Base-by-base conservation (phyloP, 2,113 vertebrate species). In the Forbesichthys agassizii region DNA sequence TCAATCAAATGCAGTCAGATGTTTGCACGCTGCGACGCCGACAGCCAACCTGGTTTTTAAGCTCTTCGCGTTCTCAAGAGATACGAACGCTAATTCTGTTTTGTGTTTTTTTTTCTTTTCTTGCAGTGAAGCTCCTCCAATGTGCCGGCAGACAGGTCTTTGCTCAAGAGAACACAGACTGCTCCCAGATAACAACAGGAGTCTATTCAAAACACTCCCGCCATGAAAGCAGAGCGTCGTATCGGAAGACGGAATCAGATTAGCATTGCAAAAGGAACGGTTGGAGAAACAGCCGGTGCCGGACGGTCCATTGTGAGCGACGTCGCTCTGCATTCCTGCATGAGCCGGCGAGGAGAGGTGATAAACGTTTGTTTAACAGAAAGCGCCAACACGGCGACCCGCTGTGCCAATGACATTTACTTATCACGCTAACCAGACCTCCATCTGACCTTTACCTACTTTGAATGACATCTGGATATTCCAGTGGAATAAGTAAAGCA, bases 381-480 rank as follows among this genome's bases (percentile, higher is more conserved):
- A 66, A 87, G 80, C 62, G 75, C 3, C 69, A 86, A 90, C 81
- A 80, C 80, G 74, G 58, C 64, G 33, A 64, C 77, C 72, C 83
- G 33, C 49, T 64, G 33, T 65, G 54, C 33, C 75, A n/a, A 33
- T 92, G 91, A 92, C 91, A 92, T 93, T 93, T 92, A 80, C 88
- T 93, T 92, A 93, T 92, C 91, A 13, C 66, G 3, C 79, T 69
- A 85, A 90, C 88, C 90, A 84, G 90, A 79, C 76, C 56, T 73
- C 59, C 48, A 76, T 81, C 89, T 92, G 90, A 93, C 92, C 92
- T 93, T 93, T 93, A 91, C 75, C 85, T 76, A 75, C 87, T 86
- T 92, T 92, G 88, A 91, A 90, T 90, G 91, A 88, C 84, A 87
- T 88, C 86, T 85, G 88, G 84, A 91, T 90, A 88, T 92, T 90